phyloP scores from a whole-genome alignment of 2,888 invertebrate species.

The Apodemia mormo region DNA sequence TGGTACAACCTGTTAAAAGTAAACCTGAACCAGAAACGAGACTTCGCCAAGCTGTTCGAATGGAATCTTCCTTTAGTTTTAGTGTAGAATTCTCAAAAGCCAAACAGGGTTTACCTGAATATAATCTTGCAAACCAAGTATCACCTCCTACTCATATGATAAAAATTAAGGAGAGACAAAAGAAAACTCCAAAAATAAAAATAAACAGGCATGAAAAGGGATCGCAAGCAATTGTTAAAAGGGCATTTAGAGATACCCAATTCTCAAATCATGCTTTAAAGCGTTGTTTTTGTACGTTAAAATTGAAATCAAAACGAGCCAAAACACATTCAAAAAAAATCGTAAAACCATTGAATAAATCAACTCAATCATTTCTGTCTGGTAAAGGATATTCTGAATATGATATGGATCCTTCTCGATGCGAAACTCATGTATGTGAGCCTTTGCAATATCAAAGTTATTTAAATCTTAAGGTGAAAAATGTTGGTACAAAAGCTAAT shows the following conservation, averaged over 20 bases:
- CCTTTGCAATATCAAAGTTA: background rate
- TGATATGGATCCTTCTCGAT: background rate
- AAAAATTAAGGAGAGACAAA: background rate
- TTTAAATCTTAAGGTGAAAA: background rate
- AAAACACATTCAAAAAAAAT: conserved; percentile 27
- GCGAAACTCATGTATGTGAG: background rate
- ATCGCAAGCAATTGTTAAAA: conserved; percentile 25
- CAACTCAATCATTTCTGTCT: background rate
- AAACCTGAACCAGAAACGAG: conserved; percentile 24
- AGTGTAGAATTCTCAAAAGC: conserved; percentile 48
- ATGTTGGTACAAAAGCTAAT: background rate
- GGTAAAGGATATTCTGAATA: background rate
- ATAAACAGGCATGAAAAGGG: conserved; percentile 14
- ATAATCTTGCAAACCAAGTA: background rate
- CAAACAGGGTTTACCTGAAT: conserved; percentile 20
- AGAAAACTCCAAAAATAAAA: background rate
- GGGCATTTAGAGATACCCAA: conserved; percentile 24
- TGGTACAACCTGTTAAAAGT: background rate
- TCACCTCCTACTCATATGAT: background rate
- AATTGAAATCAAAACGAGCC: conserved; percentile 39
- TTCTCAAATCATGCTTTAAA: conserved; percentile 40
- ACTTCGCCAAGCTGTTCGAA: conserved; percentile 42
- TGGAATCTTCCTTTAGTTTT: conserved; percentile 47
- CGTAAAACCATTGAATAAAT: conserved; percentile 17
- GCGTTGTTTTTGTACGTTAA: conserved; percentile 49